These are phyloP conservation scores for Corticium candelabrum DNA, from an alignment of 37 sponge, comb jelly and placozoan species.

Conservation along the genomic window DNA sequence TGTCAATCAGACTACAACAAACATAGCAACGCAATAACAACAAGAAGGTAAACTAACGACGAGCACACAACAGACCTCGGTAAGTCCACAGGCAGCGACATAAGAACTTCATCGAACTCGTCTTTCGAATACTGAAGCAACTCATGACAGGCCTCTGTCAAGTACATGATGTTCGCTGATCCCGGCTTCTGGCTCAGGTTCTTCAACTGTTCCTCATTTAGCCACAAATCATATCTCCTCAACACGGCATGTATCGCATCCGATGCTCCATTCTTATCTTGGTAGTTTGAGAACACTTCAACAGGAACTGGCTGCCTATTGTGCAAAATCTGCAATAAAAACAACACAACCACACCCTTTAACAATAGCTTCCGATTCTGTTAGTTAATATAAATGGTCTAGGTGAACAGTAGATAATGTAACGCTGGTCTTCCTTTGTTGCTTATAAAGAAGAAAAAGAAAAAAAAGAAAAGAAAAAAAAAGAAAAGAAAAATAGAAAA, in stretches of 20 bases:
- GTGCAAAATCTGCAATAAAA: not conserved
- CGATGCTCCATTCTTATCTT: not conserved
- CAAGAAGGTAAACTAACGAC: not conserved
- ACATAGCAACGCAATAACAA: too few species aligned
- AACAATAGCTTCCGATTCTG: too few species aligned
- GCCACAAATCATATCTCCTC: not conserved
- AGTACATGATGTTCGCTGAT: not conserved
- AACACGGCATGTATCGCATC: not conserved
- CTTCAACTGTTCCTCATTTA: not conserved
- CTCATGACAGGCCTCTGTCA: not conserved
- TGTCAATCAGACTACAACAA: not conserved
- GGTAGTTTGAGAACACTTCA: not conserved
- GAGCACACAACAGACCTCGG: not conserved
- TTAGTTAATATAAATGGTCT: too few species aligned
- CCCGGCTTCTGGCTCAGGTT: not conserved
- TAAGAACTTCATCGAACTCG: not conserved
- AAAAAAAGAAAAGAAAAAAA: not conserved
- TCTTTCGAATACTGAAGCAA: not conserved
- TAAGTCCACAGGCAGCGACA: not conserved
- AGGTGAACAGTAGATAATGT: too few species aligned
- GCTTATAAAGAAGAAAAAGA: too few species aligned
- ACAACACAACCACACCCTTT: too few species aligned
- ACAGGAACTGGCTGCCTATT: not conserved
- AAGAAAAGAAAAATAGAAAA: constrained; percentile 23
- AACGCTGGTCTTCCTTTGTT: too few species aligned